These are phyloP conservation scores for Tenualosa ilisha DNA, from an alignment of 2,797 vertebrate species.

Conservation along the genomic window DNA sequence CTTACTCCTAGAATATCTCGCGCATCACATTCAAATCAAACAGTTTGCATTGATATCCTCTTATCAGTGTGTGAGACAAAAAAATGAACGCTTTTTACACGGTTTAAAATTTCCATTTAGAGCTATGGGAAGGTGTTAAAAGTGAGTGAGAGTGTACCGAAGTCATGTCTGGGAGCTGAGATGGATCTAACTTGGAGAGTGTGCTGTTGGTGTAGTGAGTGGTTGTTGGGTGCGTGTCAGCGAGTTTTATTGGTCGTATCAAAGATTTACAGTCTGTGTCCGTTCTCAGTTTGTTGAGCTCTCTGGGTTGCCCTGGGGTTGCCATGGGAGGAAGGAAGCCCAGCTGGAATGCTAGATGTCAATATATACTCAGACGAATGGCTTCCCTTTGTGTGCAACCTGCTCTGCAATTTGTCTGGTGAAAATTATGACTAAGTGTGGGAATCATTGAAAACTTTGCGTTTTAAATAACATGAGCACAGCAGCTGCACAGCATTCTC, in stretches of 20 bases:
- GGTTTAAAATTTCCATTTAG: not conserved
- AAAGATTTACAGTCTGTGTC: slow-evolving; percentile 22
- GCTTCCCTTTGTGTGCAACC: slow-evolving; percentile 2
- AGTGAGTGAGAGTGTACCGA: not conserved
- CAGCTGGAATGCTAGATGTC: slow-evolving; percentile 11
- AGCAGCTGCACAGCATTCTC: not conserved
- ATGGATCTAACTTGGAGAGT: slow-evolving; percentile 6
- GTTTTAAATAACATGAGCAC: not conserved
- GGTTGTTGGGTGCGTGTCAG: not conserved
- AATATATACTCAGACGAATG: slow-evolving; percentile 16
- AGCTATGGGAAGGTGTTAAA: not conserved
- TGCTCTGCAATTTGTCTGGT: not conserved
- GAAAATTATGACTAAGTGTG: not conserved
- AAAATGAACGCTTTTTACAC: not conserved
- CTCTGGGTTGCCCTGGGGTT: slow-evolving; percentile 22
- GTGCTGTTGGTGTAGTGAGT: not conserved
- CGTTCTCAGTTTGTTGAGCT: not conserved
- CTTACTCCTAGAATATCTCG: slow-evolving; percentile 59
- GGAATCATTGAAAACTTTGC: not conserved
- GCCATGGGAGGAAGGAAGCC: not conserved
- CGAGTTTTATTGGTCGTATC: slow-evolving; percentile 22
- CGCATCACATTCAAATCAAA: slow-evolving; percentile 30
- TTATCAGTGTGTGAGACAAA: not conserved
- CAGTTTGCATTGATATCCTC: not conserved
- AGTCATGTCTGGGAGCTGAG: not conserved